Evolutionary conservation across 2,797 vertebrate species (phyloP), one percentile per base, ranked within the genome.

Genomic region (Pitangus sulphuratus): DNA sequence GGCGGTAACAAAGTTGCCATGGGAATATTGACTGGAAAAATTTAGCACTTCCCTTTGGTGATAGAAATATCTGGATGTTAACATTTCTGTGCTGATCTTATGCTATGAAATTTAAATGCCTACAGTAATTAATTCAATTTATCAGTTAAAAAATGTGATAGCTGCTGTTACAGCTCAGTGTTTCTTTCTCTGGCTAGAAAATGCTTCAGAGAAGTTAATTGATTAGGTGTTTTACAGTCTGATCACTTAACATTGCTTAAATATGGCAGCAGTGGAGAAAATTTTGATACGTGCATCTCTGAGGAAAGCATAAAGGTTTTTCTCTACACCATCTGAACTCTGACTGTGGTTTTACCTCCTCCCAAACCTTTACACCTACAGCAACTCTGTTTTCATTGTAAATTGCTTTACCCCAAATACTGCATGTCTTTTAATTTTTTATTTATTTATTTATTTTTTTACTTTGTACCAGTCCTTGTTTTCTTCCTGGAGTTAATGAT

Each of bases 401-500:
- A 72, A 42, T 77, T 24, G 6, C 30, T 88, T 81, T 94, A 47
- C 58, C 37, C 22, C 68, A 65, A 87, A 72, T 37, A 31, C 8
- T 81, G 47, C 12, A 13, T 48, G n/a, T 25, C 33, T 77, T 65
- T 86, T 39, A 5, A 48, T 69, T 89, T 84, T 12, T 51, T n/a
- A n/a, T n/a, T n/a, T n/a, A n/a, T n/a, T n/a, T n/a, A n/a, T n/a
- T n/a, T n/a, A n/a, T n/a, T n/a, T 85, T 66, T 58, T 93, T 9
- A 11, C 2, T 3, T 60, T 76, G 17, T 83, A 35, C 74, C 26
- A 86, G 50, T 81, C 79, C 75, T 68, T 95, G 64, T 97, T 97
- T 96, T 62, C 64, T 96, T 93, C 66, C 65, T 93, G 78, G 58
- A 31, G 90, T 96, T 95, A 94, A 90, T 87, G 87, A 83, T 58